Evolutionary conservation across 2,797 vertebrate genomes (phyloP), one percentile per base, ranked within the genome.

Genomic region (Macropus fuliginosus): DNA sequence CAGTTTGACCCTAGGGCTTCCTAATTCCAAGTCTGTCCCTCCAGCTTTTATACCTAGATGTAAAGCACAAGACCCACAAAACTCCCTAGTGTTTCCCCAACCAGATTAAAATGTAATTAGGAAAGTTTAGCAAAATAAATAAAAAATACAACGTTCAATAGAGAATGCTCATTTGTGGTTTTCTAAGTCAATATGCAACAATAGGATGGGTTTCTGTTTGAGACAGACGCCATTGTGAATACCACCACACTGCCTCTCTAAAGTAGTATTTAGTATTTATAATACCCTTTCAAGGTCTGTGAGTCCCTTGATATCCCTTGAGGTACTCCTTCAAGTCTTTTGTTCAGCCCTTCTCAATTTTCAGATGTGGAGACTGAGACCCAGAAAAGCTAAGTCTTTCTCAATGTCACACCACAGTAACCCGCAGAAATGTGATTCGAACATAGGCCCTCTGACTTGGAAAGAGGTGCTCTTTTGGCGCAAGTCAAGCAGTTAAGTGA

Each of bases 401-500:
- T 46, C 24, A 27, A 46, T 27, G 40, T 87, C 74, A 27, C 74
- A 50, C 40, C 27, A 40, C 66, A 40, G 18, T 3, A 81, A 81
- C 18, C n/a, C 2, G 2, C 1, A 46, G n/a, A 81, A 81, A 56
- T 89, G 56, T 56, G 94, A 91, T 55, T 27, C 52, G 87, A 55
- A 66, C 11, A 55, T 56, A 46, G 16, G 3, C 27, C 11, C 56
- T 66, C 74, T 21, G 56, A 91, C 90, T 91, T 18, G 29, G 90
- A n/a, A 0, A 0, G n/a, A 34, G 55, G 18, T 54, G 18, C 24
- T 87, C 21, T 24, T 50, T 93, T 4, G 29, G 54, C 50, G 28
- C 55, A 11, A 29, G 40, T 96, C 97, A 96, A 95, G 11, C 95
- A 16, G 8, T 91, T 50, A 96, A 96, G 0, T 92, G 56, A 96